Evolutionary conservation across 1,140 invertebrate genomes (phyloP), one percentile per base, ranked within the genome.

Genomic region (Vollenhovia emeryi): DNA sequence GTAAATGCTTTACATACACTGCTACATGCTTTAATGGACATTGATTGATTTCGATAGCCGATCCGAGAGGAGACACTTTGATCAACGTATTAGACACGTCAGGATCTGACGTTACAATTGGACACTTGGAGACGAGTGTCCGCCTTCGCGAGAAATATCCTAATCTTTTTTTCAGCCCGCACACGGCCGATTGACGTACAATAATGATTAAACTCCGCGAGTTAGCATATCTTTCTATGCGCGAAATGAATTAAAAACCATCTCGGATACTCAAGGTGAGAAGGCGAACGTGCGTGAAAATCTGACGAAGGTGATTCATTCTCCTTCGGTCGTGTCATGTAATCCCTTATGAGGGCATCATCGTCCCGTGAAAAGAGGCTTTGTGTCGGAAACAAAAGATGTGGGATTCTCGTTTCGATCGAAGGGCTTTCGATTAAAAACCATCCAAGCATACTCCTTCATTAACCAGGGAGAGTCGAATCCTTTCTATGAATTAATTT

Each of bases 271-370:
- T 45, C 78, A 82, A 82, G 78, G 78, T 71, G 78, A 82, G 66
- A 33, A 57, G 36, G 57, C 50, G 40, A 82, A 82, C 78, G 78
- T 82, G 78, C 78, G 33, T 73, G 66, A 82, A 82, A 82, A 82
- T 82, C 78, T 71, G 66, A 82, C 66, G 78, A 82, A 45, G 78
- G 24, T 82, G 78, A 82, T 71, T 82, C 78, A 82, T 57, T 52
- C 78, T 71, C 27, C 78, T 71, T 71, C 40, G 27, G 3, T 57
- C 62, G 50, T 73, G 66, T 82, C 66, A 82, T 59, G 66, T 82
- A 82, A 82, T 82, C 78, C 78, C 66, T 82, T 82, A 82, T 82
- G 78, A 45, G 78, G 66, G 78, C 64, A 82, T n/a, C 66, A 82
- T 45, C 66, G 52, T 82, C 50, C 18, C 27, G 27, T 73, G 52